Base-by-base conservation (phyloP, 2,797 vertebrate species). In the Anomalospiza imberbis region DNA sequence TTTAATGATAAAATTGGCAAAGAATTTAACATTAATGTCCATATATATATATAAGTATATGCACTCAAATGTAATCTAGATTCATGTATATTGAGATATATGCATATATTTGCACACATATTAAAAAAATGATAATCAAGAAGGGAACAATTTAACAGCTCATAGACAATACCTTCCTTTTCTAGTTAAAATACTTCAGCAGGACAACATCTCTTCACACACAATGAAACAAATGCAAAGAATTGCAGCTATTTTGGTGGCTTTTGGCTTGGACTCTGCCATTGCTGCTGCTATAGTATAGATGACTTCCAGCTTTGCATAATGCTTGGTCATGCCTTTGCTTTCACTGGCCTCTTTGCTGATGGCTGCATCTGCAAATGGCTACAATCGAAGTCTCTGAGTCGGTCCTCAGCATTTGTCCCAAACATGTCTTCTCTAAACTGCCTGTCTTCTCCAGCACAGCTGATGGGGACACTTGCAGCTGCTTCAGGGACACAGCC, bases 401-500 rank as follows among this genome's bases (percentile, higher is more conserved):
- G 28, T 45, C 0, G 0, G 6, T 82, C 85, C 45, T 79, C 17
- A 25, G 63, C 26, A 44, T 21, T 68, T 75, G 34, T 31, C 50
- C 34, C 29, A 44, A 12, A 34, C 0, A 0, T 24, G 6, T 61
- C 55, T 44, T 65, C 28, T 62, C 28, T 62, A 17, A 66, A 32
- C 62, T 73, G 55, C 38, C 40, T 42, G 29, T n/a, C n/a, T 68
- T 76, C 12, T 36, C 34, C 36, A 51, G n/a, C 32, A 8, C 45
- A 54, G 26, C 51, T 34, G 22, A 7, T 54, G 31, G 12, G 28
- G 48, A n/a, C 20, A 3, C 63, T 83, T 66, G 25, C 18, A 66
- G 48, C 42, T 1, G 3, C 45, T 73, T 50, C 15, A 10, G 45
- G 38, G 26, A 44, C 18, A 19, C 40, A 82, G 45, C 17, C 51